A percentile compares a stretch with the other conserved stretches of the same genome.
phyloP scores from a whole-genome alignment of 2,113 vertebrate genomes.

The Pterocles burchelli region DNA sequence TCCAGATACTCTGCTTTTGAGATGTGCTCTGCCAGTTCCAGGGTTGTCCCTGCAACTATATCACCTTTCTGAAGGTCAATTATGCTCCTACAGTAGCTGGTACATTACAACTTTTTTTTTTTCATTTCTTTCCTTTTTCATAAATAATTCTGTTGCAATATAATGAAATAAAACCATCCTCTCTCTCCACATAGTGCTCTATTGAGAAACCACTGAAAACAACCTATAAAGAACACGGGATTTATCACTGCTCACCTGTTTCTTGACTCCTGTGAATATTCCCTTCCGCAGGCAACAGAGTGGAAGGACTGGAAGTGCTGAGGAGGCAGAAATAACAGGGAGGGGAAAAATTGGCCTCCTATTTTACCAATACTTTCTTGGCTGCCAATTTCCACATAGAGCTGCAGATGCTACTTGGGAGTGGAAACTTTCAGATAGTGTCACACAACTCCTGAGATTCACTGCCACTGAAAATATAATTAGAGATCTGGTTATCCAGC shows the following conservation, averaged over 20 bases:
- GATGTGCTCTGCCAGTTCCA: slow-evolving; percentile 33
- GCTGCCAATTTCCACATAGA: neutral
- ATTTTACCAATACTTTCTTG: neutral
- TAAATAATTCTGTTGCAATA: neutral
- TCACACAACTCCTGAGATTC: slow-evolving; percentile 49
- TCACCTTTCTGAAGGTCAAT: slow-evolving; percentile 4
- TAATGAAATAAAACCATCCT: neutral
- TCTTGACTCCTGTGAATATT: neutral
- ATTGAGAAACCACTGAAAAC: neutral
- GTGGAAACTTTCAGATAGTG: slow-evolving; percentile 33
- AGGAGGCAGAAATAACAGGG: neutral
- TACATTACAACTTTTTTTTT: neutral
- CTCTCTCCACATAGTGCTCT: neutral
- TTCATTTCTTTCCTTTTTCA: neutral
- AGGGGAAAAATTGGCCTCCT: neutral
- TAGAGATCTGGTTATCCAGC: slow-evolving; percentile 70
- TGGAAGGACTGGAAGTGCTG: neutral
- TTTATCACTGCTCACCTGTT: neutral
- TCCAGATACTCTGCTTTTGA: slow-evolving; percentile 17
- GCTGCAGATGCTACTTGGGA: neutral
- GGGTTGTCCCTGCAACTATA: neutral
- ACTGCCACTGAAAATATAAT: slow-evolving; percentile 65
- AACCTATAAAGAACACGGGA: neutral
- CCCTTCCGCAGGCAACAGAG: neutral
- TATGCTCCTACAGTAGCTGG: neutral